Evolutionary conservation across 2,113 vertebrate genomes (phyloP), one percentile per base, ranked within the genome.

Genomic region (Cygnus atratus): DNA sequence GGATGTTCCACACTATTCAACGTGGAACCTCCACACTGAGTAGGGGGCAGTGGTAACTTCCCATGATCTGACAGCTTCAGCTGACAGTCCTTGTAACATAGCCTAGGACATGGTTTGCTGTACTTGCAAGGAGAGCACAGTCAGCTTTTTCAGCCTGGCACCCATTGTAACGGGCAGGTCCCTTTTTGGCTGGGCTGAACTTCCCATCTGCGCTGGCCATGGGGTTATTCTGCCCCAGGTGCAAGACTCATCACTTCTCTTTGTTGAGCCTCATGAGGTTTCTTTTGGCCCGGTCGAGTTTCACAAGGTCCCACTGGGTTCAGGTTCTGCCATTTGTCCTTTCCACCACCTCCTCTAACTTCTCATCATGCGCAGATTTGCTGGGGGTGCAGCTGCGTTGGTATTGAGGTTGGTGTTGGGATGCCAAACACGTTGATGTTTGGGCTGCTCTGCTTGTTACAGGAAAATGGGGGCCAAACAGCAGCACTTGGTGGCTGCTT

Each of bases 331-430:
- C 12, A 9, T 54, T 68, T 93, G 67, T 24, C 48, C 83, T 83
- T 72, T 57, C 48, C 55, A 0, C 11, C 46, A 37, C 15, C 20
- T 67, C 52, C n/a, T 74, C 50, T 85, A 50, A 21, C 21, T 48
- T 33, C 1, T 21, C 17, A 15, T 68, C 25, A n/a, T 31, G 20
- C 0, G 0, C 35, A 48, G 50, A 5, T 77, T 71, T 76, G 35
- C 25, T 0, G 0, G 16, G 15, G 31, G 3, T 54, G 72, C 26
- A 61, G 43, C 43, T 17, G 43, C 17, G 43, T 17, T 44, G 43
- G 43, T 44, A 18, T 48, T 4, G 7, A 31, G 52, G 10, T 20
- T 6, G 4, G 59, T 41, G 12, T 50, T 84, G 6, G 58, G 48
- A 41, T 65, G 19, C 4, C 59, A 43, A 65, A 19, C 50, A 2